Evolutionary conservation across 2,113 vertebrate genomes (phyloP).

Genomic region (Odocoileus hemionus): DNA sequence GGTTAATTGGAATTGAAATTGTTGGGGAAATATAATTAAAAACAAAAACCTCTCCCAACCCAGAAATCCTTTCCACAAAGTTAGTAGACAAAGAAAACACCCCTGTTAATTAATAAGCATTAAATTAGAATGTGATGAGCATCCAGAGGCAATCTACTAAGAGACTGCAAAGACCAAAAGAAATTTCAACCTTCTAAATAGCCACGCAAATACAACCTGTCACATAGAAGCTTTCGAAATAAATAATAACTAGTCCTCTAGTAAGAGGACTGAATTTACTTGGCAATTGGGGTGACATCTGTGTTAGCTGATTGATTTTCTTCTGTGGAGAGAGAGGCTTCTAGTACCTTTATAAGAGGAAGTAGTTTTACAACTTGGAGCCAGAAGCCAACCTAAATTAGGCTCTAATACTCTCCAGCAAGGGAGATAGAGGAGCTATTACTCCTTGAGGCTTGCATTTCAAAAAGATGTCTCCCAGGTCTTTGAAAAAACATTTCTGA

Average conservation of each 20-base stretch:
- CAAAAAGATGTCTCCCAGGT: not conserved
- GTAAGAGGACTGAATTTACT: not conserved
- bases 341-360: not conserved
- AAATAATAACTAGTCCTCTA: not conserved
- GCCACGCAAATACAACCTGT: not conserved
- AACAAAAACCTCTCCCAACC: not conserved
- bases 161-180: not conserved
- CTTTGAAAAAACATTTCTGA: not conserved
- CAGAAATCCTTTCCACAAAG: not conserved
- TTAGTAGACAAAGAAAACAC: not conserved
- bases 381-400: not conserved
- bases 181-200: not conserved
- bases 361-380: not conserved
- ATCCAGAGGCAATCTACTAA: not conserved
- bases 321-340: not conserved
- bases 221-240: not conserved
- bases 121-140: not conserved
- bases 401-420: not conserved
- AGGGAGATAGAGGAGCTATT: not conserved
- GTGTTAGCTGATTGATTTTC: constrained; percentile 1
- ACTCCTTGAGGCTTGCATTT: not conserved
- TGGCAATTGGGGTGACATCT: not conserved
- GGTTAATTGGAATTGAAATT: not conserved
- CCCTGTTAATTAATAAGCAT: not conserved
- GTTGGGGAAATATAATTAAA: not conserved